phyloP scores from a whole-genome alignment of 2,888 invertebrate genomes.

The Bimastos eiseni region DNA sequence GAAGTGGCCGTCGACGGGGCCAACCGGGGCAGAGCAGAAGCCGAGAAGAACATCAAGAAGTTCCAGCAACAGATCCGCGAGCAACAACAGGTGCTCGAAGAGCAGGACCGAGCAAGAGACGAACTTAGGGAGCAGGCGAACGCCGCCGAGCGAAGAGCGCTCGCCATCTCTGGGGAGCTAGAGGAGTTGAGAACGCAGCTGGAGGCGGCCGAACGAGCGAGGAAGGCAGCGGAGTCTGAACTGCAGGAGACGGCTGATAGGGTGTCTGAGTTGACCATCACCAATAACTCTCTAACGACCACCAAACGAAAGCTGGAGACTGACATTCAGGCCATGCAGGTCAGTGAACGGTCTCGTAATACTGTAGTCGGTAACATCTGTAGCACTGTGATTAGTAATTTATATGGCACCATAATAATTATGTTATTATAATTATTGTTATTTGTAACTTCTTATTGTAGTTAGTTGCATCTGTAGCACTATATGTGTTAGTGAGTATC shows the following conservation, averaged over 20 bases:
- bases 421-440: too few relatives aligned
- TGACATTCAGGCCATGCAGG: slow-evolving; percentile 86
- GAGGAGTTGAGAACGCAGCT: slow-evolving; percentile 95
- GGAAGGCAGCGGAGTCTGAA: slow-evolving; percentile 96
- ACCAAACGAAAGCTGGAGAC: slow-evolving; percentile 99
- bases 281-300: slow-evolving; percentile 88
- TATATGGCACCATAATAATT: too few relatives aligned
- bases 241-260: slow-evolving; percentile 96
- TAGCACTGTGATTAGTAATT: too few relatives aligned
- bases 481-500: too few relatives aligned
- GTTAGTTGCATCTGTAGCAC: too few relatives aligned
- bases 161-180: slow-evolving; percentile 94
- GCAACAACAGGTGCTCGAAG: slow-evolving; percentile 78
- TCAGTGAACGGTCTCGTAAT: neutral
- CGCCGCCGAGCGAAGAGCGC: slow-evolving; percentile 94
- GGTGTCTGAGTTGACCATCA: slow-evolving; percentile 91
- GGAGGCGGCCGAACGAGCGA: slow-evolving; percentile 89
- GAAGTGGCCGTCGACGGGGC: slow-evolving; percentile 98
- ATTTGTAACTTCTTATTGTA: too few relatives aligned
- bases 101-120: slow-evolving; percentile 84
- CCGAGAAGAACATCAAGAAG: slow-evolving; percentile 98
- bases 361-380: too few relatives aligned
- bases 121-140: slow-evolving; percentile 96
- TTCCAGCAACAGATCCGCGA: slow-evolving; percentile 73
- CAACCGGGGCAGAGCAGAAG: slow-evolving; percentile 96